Conservation (phyloP, 1,140 invertebrate species). For the Drosophila ercepeae region DNA sequence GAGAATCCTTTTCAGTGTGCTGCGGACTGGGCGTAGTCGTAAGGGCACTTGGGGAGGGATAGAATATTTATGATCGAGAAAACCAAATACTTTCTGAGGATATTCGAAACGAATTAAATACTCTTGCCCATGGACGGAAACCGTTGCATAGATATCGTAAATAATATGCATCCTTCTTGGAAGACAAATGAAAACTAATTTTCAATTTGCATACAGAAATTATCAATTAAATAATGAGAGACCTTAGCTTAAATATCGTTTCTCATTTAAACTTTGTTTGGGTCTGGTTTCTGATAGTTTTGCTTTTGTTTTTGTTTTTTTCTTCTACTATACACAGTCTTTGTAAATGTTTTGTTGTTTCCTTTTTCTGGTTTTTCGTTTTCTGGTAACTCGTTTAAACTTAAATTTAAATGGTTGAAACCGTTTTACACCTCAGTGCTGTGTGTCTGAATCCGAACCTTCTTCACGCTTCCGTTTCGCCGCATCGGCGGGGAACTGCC, state of each 20-base stretch:
- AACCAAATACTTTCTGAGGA: conserved; percentile 16
- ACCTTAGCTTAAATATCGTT: conserved; percentile 19
- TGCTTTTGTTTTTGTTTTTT: conserved; percentile 9
- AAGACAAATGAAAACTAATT: conserved; percentile 75
- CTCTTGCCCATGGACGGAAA: conserved; percentile 77
- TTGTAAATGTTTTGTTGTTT: conserved; percentile 59
- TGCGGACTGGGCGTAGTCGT: conserved; percentile 58
- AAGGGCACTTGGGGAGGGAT: conserved; percentile 59
- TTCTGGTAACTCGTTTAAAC: conserved; percentile 37
- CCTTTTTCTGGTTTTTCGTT: conserved; percentile 43
- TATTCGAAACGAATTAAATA: conserved; percentile 54
- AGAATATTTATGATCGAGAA: conserved; percentile 10
- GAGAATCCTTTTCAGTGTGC: conserved; percentile 11
- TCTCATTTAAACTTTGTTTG: conserved; percentile 25
- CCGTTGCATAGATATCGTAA: conserved; percentile 61
- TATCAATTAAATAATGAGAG: conserved; percentile 40
- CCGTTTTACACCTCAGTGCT: conserved; percentile 90
- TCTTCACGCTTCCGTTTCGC: conserved; percentile 92
- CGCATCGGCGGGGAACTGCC: conserved; percentile 90
- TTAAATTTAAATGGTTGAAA: conserved; percentile 31
- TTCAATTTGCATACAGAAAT: conserved; percentile 36
- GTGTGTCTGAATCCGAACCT: conserved; percentile 94
- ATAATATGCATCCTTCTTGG: conserved; percentile 58
- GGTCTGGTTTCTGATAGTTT: background rate
- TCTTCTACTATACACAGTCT: conserved; percentile 79